Percentiles rank a stretch among this genome's conserved stretches.
phyloP scores from a whole-genome alignment of 2,113 vertebrate genomes.

The Bufo bufo region DNA sequence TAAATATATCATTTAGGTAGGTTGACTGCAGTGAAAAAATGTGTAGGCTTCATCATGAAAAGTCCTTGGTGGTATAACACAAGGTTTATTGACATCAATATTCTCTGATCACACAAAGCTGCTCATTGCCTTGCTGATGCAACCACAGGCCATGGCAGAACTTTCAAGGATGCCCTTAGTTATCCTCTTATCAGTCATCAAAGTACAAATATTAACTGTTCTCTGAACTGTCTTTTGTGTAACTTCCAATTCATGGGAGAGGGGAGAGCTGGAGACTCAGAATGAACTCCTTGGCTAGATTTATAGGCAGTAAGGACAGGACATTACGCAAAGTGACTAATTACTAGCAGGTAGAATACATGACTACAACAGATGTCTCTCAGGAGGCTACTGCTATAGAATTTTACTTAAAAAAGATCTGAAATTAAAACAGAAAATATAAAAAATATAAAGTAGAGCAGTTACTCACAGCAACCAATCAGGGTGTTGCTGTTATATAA shows the following conservation, averaged over 20 bases:
- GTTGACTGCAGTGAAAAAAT: too few relatives aligned
- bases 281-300: constrained; percentile 1
- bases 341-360: neutral
- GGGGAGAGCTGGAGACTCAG: neutral
- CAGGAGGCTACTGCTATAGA: neutral
- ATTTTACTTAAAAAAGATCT: neutral
- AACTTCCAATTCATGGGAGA: constrained; percentile 59
- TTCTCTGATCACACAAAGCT: neutral
- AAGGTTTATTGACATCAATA: constrained; percentile 10
- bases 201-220: constrained; percentile 71
- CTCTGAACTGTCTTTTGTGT: constrained; percentile 64
- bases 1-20: too few relatives aligned
- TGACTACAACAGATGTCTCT: neutral
- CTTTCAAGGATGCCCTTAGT: constrained; percentile 63
- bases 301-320: neutral
- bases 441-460: neutral
- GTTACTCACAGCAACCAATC: neutral
- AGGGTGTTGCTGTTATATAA: neutral
- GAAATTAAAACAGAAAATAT: neutral
- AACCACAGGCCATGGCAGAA: constrained; percentile 55
- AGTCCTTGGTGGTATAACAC: neutral
- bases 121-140: constrained; percentile 27
- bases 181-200: constrained; percentile 63
- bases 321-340: constrained; percentile 26
- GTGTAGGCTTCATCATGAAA: neutral